Evolutionary conservation across 2,113 vertebrate genomes (phyloP).

Genomic region (Notechis scutatus): DNA sequence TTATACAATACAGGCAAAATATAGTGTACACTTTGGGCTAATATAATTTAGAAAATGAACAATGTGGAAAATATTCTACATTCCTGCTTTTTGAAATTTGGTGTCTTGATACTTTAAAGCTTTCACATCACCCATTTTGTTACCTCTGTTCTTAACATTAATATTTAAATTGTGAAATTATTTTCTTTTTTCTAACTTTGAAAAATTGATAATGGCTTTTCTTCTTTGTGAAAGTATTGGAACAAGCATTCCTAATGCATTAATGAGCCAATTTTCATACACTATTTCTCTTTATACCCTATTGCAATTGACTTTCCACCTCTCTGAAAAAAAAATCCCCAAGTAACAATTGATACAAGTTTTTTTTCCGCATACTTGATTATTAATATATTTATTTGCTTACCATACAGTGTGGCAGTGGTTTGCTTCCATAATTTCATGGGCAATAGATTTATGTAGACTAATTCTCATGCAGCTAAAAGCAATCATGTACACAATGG

Average conservation of each 20-base stretch:
- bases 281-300: constrained; percentile 10
- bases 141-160: constrained; percentile 46
- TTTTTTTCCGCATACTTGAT: background rate
- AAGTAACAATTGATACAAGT: background rate
- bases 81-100: constrained; percentile 9
- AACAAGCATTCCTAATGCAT: constrained; percentile 42
- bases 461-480: background rate
- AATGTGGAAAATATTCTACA: constrained; percentile 2
- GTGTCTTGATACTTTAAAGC: constrained; percentile 21
- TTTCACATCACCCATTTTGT: constrained; percentile 31
- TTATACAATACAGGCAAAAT: background rate
- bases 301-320: constrained; percentile 21
- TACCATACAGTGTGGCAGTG: background rate
- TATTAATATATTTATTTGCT: background rate
- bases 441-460: background rate
- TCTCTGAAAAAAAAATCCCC: no score
- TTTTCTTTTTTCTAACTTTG: constrained; percentile 42
- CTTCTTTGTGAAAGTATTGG: constrained; percentile 54
- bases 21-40: background rate
- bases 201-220: constrained; percentile 54
- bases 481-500: background rate
- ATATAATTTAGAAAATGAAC: background rate
- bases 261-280: constrained; percentile 35
- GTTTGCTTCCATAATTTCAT: background rate
- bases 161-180: constrained; percentile 59